These are phyloP conservation scores for Ameiurus melas DNA, from an alignment of 2,113 vertebrate species.

Conservation along the genomic window DNA sequence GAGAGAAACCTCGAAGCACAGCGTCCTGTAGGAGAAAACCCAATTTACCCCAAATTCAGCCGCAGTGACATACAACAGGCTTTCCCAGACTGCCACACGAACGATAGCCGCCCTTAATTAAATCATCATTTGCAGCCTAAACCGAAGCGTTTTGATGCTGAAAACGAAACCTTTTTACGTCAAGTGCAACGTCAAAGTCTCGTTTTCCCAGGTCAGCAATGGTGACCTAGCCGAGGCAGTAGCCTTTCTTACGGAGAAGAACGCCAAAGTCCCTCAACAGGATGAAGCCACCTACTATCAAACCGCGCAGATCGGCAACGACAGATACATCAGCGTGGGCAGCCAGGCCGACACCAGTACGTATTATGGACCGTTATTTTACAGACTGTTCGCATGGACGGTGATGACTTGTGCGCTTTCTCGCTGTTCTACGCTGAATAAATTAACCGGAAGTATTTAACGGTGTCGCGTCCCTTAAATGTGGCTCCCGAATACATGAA, in stretches of 20 bases:
- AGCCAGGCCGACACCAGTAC: slow-evolving; percentile 96
- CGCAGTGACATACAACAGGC: not conserved
- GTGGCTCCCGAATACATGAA: slow-evolving; percentile 1
- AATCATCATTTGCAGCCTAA: not conserved
- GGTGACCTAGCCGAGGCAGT: slow-evolving; percentile 94
- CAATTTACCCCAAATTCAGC: not conserved
- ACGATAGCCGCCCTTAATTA: not conserved
- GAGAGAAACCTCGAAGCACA: not conserved
- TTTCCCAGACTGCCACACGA: not conserved
- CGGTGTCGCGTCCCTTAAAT: not conserved
- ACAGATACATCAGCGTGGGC: slow-evolving; percentile 96
- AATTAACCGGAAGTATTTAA: not conserved
- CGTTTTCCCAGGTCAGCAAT: slow-evolving; percentile 84
- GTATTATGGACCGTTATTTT: slow-evolving; percentile 55
- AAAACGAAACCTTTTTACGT: not conserved
- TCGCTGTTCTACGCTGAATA: not conserved
- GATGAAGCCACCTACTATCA: slow-evolving; percentile 92
- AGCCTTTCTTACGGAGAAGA: slow-evolving; percentile 92
- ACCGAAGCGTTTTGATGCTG: not conserved
- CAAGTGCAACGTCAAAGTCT: not conserved
- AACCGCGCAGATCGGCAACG: slow-evolving; percentile 88
- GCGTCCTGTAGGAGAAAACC: not conserved
- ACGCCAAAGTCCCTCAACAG: slow-evolving; percentile 89
- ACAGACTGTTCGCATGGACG: not conserved
- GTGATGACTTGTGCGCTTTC: not conserved